Conservation (phyloP, 2,888 invertebrate genomes). For the Andrena marginata region DNA sequence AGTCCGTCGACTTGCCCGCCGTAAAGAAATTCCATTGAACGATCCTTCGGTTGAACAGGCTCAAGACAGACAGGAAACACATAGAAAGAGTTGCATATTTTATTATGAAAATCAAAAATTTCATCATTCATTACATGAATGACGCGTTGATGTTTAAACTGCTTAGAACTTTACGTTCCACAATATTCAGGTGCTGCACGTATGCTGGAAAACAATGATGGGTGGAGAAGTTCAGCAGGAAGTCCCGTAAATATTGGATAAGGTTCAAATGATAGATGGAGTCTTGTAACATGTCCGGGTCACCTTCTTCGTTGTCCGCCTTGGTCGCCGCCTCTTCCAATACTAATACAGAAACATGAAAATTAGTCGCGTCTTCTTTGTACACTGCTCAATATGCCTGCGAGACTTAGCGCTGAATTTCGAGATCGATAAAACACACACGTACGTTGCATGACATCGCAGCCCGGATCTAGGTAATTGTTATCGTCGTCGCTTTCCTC, state of each 20-base stretch:
- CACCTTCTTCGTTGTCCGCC: slow-evolving; percentile 85
- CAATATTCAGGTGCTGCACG: slow-evolving; percentile 87
- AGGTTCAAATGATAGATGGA: slow-evolving; percentile 88
- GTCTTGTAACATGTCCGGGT: slow-evolving; percentile 88
- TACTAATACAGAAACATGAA: slow-evolving; percentile 33
- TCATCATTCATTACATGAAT: slow-evolving; percentile 66
- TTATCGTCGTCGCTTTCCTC: slow-evolving; percentile 81
- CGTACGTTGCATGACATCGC: slow-evolving; percentile 76
- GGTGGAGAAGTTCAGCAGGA: slow-evolving; percentile 88
- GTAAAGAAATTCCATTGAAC: not conserved
- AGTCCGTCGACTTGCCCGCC: not conserved
- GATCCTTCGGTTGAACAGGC: not conserved
- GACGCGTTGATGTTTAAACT: slow-evolving; percentile 77
- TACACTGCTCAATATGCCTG: not conserved
- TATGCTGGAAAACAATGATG: slow-evolving; percentile 88
- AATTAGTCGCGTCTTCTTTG: not conserved
- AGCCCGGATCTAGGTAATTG: slow-evolving; percentile 77
- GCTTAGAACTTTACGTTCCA: slow-evolving; percentile 86
- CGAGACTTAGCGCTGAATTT: not conserved
- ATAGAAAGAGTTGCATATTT: slow-evolving; percentile 67
- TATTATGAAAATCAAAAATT: slow-evolving; percentile 73
- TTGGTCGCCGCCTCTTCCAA: slow-evolving; percentile 61
- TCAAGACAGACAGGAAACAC: not conserved
- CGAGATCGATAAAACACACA: slow-evolving; percentile 5
- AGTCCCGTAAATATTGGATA: slow-evolving; percentile 88